These are phyloP conservation scores for Cerastis rubricosa DNA, from an alignment of 2,888 invertebrate genomes.

Conservation along the genomic window DNA sequence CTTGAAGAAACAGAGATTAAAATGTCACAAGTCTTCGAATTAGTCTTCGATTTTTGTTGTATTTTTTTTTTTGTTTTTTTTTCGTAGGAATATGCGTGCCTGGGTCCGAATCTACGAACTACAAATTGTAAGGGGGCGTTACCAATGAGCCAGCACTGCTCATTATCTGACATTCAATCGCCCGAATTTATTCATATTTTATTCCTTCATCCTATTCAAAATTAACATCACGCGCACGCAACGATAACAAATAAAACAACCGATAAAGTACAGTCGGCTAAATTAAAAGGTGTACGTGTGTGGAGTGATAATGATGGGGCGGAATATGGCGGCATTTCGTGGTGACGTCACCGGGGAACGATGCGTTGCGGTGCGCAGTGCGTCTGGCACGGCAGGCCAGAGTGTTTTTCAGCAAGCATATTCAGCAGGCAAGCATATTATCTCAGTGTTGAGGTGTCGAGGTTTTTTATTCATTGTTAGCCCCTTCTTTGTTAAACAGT, in stretches of 20 bases:
- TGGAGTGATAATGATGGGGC: constrained; percentile 32
- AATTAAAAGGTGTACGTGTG: constrained; percentile 65
- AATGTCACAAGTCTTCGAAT: no score
- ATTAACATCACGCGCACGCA: constrained; percentile 48
- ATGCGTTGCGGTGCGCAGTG: background rate
- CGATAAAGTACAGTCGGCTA: constrained; percentile 57
- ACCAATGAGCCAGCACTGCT: background rate
- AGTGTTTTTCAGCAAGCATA: background rate
- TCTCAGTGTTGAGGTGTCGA: background rate
- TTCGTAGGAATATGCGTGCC: no score
- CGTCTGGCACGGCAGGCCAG: background rate
- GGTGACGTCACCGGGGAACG: constrained; percentile 32
- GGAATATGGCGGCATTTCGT: constrained; percentile 27
- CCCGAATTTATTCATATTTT: constrained; percentile 12
- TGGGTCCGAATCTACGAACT: background rate
- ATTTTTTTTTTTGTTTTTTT: no score
- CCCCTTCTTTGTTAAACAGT: background rate
- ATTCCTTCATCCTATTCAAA: constrained; percentile 20
- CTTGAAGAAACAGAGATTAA: background rate
- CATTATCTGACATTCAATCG: background rate
- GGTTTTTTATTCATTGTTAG: background rate
- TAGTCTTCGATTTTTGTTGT: no score
- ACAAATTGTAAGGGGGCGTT: background rate
- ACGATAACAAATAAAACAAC: constrained; percentile 54
- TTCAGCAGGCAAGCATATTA: background rate